These are phyloP conservation scores for Ptilonorhynchus violaceus DNA, from an alignment of 2,113 vertebrate species.

Conservation along the genomic window DNA sequence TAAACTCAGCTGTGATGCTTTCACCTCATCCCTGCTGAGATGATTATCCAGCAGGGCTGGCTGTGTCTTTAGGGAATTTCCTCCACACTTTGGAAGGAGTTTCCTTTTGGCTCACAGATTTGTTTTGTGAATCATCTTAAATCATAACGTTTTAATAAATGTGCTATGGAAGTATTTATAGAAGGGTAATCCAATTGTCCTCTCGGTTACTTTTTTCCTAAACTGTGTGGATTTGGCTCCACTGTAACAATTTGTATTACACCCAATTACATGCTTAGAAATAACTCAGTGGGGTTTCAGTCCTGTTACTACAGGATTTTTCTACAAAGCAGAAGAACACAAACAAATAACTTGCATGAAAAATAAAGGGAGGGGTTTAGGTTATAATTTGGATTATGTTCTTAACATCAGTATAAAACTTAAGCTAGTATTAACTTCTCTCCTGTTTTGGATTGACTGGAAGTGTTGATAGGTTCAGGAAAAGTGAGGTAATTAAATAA, in stretches of 20 bases:
- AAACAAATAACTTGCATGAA: background rate
- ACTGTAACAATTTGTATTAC: background rate
- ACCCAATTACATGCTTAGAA: background rate
- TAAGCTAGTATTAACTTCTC: background rate
- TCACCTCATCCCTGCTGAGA: background rate
- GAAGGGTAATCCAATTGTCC: background rate
- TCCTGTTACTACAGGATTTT: background rate
- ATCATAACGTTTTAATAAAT: background rate
- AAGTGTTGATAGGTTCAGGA: background rate
- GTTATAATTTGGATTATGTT: background rate
- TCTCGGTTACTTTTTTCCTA: background rate
- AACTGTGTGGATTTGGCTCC: background rate
- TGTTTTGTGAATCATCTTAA: background rate
- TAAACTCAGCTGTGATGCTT: background rate
- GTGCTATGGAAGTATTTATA: background rate
- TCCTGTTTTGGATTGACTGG: background rate
- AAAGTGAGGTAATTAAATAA: background rate
- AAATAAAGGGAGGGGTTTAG: background rate
- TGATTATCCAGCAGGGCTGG: background rate
- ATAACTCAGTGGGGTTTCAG: background rate
- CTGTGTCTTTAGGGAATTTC: background rate
- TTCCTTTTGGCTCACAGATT: background rate
- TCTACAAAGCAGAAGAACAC: background rate
- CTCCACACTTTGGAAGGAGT: background rate
- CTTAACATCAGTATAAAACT: background rate